Base-by-base conservation (phyloP, 2,888 invertebrate genomes). In the Mythimna pallens region DNA sequence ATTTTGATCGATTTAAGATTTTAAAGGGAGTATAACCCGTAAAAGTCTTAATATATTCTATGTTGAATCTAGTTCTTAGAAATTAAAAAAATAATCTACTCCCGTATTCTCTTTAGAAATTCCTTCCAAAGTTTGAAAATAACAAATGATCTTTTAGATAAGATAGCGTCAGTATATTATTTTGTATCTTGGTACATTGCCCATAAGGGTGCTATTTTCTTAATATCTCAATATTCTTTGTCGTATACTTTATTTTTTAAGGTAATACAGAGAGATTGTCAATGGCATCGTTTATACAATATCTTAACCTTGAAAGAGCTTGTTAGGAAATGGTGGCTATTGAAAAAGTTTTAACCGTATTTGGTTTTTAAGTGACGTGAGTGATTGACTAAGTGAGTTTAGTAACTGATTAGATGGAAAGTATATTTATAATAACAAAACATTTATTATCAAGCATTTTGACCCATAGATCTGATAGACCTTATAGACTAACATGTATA, bases 121-220 rank as follows among this genome's bases (percentile, higher is more conserved):
- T 40, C n/a, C n/a, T 34, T 34, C 10, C 25, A 54, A 62, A 81
- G 9, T 40, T 65, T 20, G 9, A 77, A 65, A 77, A 54, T 66
- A 77, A 77, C 70, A 82, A 79, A 82, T 64, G 30, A 70, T 63
- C 50, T 64, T 17, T 2, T 22, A 77, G 78, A 79, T 82, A 77
- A 77, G 82, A 82, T 68, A 78, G 20, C 40, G 10, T 22, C 12
- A 43, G 69, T 69, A 73, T 34, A 68, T 82, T 82, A 78, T 63
- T 63, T 74, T 75, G 69, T 83, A 70, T 81, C 83, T 80, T 30
- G 57, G 62, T 66, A 76, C 55, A 81, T 70, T 54, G 67, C 22
- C 55, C 80, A 47, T 66, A 34, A 34, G 81, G 80, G 81, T 75
- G 22, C 62, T 36, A 64, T 78, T 75, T 61, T 71, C 55, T 75